Evolutionary conservation across 1,140 invertebrate species (phyloP).

Genomic region (Muscidifurax raptorellus): DNA sequence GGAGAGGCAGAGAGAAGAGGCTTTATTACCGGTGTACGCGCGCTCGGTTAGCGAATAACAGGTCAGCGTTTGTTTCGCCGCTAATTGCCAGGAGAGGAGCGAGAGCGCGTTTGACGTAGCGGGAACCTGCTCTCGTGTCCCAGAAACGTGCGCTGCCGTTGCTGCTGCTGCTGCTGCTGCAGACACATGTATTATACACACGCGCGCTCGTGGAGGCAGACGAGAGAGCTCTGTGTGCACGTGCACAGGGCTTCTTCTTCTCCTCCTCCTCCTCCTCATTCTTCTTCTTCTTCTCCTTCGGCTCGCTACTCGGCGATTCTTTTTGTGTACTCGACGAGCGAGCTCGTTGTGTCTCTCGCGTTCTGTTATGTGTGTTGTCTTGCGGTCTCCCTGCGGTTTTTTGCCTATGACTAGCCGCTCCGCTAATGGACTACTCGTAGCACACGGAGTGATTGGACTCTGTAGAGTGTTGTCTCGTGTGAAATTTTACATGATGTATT

Average conservation of each 20-base stretch:
- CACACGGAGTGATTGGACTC: background rate
- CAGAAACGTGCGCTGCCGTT: slow-evolving; percentile 52
- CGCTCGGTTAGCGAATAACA: slow-evolving; percentile 56
- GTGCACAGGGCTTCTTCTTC: background rate
- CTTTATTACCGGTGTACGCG: slow-evolving; percentile 54
- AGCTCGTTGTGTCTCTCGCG: slow-evolving; percentile 27
- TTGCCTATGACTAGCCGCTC: background rate
- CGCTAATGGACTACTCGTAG: background rate
- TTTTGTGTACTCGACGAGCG: slow-evolving; percentile 36
- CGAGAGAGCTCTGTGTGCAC: background rate
- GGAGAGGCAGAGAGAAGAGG: slow-evolving; percentile 8
- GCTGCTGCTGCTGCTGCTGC: too few relatives aligned
- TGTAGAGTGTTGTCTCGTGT: too few relatives aligned
- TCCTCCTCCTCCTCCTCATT: slow-evolving; percentile 30
- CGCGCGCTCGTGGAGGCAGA: background rate
- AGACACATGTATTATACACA: slow-evolving; percentile 13
- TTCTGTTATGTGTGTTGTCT: slow-evolving; percentile 41
- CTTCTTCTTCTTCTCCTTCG: slow-evolving; percentile 4
- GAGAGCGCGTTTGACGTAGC: slow-evolving; percentile 58
- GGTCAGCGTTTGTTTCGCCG: slow-evolving; percentile 60
- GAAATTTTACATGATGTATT: background rate
- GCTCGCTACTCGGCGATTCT: background rate
- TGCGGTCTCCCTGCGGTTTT: slow-evolving; percentile 22
- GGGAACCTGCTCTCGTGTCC: slow-evolving; percentile 56
- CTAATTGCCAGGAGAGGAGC: slow-evolving; percentile 58